phyloP scores from a whole-genome alignment of 2,888 invertebrate genomes.

The Drosophila kokeensis region DNA sequence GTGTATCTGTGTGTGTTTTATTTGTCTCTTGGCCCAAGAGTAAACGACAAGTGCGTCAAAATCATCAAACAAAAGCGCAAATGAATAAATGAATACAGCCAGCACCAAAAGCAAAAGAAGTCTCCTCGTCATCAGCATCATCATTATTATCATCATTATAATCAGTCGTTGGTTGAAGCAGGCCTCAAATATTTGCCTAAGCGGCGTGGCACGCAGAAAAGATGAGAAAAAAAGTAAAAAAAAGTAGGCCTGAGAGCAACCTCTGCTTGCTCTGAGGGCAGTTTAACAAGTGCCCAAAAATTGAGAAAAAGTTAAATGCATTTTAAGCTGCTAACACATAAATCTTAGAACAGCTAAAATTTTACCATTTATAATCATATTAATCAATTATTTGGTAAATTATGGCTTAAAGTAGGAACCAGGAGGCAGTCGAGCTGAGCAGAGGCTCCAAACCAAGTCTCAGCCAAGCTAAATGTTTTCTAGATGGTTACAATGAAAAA shows the following conservation, averaged over 20 bases:
- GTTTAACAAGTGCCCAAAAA: conserved; percentile 15
- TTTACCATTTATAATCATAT: neutral
- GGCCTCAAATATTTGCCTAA: conserved; percentile 63
- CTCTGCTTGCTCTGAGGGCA: conserved; percentile 18
- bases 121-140: conserved; percentile 15
- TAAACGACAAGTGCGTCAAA: conserved; percentile 65
- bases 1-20: conserved; percentile 2
- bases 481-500: neutral
- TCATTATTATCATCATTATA: conserved; percentile 11
- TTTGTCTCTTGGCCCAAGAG: conserved; percentile 28
- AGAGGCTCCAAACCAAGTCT: neutral
- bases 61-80: conserved; percentile 76
- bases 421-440: neutral
- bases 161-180: conserved; percentile 38
- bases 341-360: neutral
- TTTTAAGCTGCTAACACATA: neutral
- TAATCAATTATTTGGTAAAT: neutral
- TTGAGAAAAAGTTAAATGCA: neutral
- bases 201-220: conserved; percentile 38
- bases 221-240: conserved; percentile 48
- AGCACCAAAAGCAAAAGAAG: conserved; percentile 22
- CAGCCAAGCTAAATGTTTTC: neutral
- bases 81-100: conserved; percentile 63
- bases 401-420: neutral
- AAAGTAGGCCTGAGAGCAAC: conserved; percentile 39